Evolutionary conservation across 2,113 vertebrate species (phyloP), one percentile per base, ranked within the genome.

Genomic region (Oplegnathus fasciatus): DNA sequence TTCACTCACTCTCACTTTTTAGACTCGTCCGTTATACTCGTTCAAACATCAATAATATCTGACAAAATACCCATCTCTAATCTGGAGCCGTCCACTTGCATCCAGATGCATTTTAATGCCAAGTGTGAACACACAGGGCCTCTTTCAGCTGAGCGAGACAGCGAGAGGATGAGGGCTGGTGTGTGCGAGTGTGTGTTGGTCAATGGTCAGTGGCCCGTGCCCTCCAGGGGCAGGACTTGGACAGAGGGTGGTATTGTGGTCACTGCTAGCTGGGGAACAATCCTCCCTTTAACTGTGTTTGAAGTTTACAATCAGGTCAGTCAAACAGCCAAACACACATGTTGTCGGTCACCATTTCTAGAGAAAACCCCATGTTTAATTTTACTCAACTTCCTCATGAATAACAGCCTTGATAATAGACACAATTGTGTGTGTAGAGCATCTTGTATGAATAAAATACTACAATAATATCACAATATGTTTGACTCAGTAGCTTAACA

Each of bases 171-270:
- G 84, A 78, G 66, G 70, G 48, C 48, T 67, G 30, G 30, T 60
- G 65, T 28, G 75, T 85, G 61, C 75, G 76, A 44, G 62, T 69
- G 54, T 72, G 54, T 72, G 75, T 71, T 79, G 75, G 57, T 68
- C 84, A 83, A 32, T 88, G 86, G 88, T 92, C 90, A 90, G 86
- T 91, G 92, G 86, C 71, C 88, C 81, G 24, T 86, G 78, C 40
- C 86, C 87, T 88, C 26, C 50, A 75, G 78, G 78, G 78, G 32
- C 80, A 57, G 64, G n/a, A 83, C 85, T 46, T 57, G 79, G 77
- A 94, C 91, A 93, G 88, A 91, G 90, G 86, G 37, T 11, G 10
- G 86, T 85, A 90, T 90, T 94, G 90, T 94, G 82, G 80, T 78
- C 75, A 76, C 28, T 69, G 70, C 54, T 73, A 54, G 70, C 81